Conservation (phyloP, 1,140 invertebrate genomes). For the Bombus sibiricus region DNA sequence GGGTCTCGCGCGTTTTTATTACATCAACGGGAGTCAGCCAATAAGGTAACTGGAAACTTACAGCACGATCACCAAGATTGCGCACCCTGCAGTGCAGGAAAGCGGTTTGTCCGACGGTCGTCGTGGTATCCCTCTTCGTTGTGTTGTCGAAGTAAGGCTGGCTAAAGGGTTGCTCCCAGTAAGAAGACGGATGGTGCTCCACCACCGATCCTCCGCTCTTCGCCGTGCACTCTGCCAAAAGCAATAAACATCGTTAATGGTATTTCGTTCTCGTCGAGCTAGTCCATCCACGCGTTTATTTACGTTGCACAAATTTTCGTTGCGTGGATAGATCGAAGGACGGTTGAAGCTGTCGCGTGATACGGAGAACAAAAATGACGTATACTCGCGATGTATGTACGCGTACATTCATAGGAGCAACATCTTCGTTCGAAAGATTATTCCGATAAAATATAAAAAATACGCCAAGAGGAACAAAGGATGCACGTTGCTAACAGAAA, state of each 20-base stretch:
- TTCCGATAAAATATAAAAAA: too few relatives aligned
- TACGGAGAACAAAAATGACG: too few relatives aligned
- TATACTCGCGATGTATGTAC: too few relatives aligned
- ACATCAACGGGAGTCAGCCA: conserved; percentile 31
- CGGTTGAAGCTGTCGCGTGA: too few relatives aligned
- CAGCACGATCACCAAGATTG: conserved; percentile 93
- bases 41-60: conserved; percentile 83
- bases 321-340: too few relatives aligned
- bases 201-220: conserved; percentile 73
- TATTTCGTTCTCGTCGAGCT: background rate
- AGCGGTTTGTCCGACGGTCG: conserved; percentile 93
- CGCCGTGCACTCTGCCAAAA: conserved; percentile 73
- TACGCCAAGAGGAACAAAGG: too few relatives aligned
- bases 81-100: conserved; percentile 92
- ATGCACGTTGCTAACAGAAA: too few relatives aligned
- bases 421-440: too few relatives aligned
- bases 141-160: conserved; percentile 96
- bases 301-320: too few relatives aligned
- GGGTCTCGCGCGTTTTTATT: conserved; percentile 47
- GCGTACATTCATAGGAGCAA: too few relatives aligned
- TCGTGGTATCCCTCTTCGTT: conserved; percentile 91
- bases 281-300: too few relatives aligned
- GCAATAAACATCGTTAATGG: conserved; percentile 54
- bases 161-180: conserved; percentile 89
- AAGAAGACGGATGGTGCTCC: conserved; percentile 79